phyloP scores from a whole-genome alignment of 2,797 vertebrate genomes.

The Acipenser ruthenus region DNA sequence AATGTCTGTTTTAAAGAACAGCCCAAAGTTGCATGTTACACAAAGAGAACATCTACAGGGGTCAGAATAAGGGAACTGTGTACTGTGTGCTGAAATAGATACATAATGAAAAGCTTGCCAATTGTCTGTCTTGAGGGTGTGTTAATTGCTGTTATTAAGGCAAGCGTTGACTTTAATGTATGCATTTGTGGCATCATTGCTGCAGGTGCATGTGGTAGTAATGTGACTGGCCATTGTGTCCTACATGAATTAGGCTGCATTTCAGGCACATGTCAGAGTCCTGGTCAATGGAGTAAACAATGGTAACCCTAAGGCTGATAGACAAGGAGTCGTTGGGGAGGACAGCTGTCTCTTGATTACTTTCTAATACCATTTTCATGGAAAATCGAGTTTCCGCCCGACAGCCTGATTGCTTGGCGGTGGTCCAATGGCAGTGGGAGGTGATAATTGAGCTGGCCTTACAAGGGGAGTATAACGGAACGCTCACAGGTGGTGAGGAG shows the following conservation, averaged over 20 bases:
- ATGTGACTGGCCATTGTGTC: conserved; percentile 10
- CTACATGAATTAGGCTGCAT: conserved; percentile 20
- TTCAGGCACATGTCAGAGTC: not conserved
- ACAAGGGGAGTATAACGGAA: conserved; percentile 22
- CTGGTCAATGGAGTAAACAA: conserved; percentile 1
- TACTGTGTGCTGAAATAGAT: too few relatives aligned
- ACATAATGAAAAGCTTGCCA: too few relatives aligned
- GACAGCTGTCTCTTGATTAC: conserved; percentile 48
- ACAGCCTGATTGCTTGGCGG: conserved; percentile 34
- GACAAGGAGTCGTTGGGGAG: conserved; percentile 12
- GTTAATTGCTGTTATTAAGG: too few relatives aligned
- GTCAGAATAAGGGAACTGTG: too few relatives aligned
- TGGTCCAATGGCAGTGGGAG: conserved; percentile 5
- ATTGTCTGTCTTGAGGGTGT: too few relatives aligned
- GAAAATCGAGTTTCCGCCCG: conserved; percentile 20
- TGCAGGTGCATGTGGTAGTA: conserved; percentile 15
- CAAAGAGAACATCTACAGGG: too few relatives aligned
- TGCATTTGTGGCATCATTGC: too few relatives aligned
- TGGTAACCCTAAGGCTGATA: not conserved
- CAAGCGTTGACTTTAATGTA: too few relatives aligned
- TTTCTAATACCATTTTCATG: conserved; percentile 40
- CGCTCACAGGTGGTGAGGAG: conserved; percentile 26
- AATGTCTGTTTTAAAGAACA: too few relatives aligned
- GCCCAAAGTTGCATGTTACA: too few relatives aligned
- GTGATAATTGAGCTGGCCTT: conserved; percentile 28